Conservation (phyloP, 2,888 invertebrate species). For the Mesoligia furuncula region DNA sequence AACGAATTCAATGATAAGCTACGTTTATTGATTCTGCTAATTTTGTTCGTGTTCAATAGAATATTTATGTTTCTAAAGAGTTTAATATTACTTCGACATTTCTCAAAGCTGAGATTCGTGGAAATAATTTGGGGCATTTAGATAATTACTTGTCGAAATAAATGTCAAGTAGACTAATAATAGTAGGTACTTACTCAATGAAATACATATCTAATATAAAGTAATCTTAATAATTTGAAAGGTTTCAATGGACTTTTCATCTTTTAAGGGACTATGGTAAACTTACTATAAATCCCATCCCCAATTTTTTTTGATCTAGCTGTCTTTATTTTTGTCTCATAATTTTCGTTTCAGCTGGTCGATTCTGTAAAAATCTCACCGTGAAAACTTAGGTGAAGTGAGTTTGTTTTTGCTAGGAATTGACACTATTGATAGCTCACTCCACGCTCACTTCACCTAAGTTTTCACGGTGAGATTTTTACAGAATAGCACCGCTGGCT, state of each 20-base stretch:
- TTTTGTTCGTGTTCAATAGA: slow-evolving; percentile 21
- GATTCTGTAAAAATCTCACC: no score
- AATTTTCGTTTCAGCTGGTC: no score
- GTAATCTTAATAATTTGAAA: not conserved
- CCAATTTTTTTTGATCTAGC: no score
- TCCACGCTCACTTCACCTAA: no score
- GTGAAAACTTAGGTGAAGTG: no score
- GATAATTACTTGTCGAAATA: slow-evolving; percentile 23
- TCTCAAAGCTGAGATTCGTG: slow-evolving; percentile 11
- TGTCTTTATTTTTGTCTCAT: no score
- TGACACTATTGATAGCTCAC: no score
- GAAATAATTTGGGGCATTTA: slow-evolving; percentile 15
- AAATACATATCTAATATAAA: not conserved
- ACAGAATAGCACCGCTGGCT: no score
- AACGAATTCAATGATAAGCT: no score
- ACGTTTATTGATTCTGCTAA: not conserved
- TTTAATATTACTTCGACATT: slow-evolving; percentile 8
- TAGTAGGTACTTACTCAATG: not conserved
- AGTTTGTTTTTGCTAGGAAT: no score
- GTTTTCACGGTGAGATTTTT: no score
- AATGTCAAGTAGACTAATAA: not conserved
- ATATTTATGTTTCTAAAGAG: slow-evolving; percentile 35
- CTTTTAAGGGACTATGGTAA: not conserved
- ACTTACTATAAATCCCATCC: no score
- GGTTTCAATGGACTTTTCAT: not conserved